phyloP scores from a whole-genome alignment of 2,888 invertebrate species.

The Xylota sylvarum region DNA sequence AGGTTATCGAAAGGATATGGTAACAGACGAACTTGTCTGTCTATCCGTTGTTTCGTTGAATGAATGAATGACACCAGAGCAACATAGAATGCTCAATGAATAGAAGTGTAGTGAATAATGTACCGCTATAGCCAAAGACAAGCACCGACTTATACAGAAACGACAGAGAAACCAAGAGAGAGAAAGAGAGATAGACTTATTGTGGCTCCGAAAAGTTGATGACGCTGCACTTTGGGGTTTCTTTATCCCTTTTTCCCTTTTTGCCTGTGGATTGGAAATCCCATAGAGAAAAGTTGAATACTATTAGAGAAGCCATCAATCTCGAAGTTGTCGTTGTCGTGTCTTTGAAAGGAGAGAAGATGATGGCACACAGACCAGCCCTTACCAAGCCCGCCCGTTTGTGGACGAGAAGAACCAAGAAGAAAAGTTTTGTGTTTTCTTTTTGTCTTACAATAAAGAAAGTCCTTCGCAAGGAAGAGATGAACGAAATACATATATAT shows the following conservation, averaged over 20 bases:
- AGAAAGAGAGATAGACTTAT: slow-evolving; percentile 34
- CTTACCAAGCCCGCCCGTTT: not conserved
- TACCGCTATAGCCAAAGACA: not conserved
- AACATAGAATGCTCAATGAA: slow-evolving; percentile 68
- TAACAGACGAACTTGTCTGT: slow-evolving; percentile 72
- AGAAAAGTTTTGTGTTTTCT: slow-evolving; percentile 5
- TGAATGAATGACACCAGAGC: slow-evolving; percentile 69
- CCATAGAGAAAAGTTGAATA: slow-evolving; percentile 65
- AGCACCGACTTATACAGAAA: not conserved
- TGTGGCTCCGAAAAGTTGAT: slow-evolving; percentile 72
- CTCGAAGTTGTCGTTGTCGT: slow-evolving; percentile 67
- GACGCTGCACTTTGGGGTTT: slow-evolving; percentile 71
- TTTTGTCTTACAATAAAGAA: slow-evolving; percentile 31
- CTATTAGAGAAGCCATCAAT: slow-evolving; percentile 76
- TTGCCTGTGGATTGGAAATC: slow-evolving; percentile 46
- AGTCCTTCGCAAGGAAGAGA: slow-evolving; percentile 32
- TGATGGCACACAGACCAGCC: slow-evolving; percentile 10
- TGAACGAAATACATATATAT: slow-evolving; percentile 4
- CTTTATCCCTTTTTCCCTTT: slow-evolving; percentile 18
- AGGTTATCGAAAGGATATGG: slow-evolving; percentile 50
- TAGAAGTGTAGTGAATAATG: slow-evolving; percentile 59
- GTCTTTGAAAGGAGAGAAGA: slow-evolving; percentile 41
- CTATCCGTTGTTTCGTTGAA: slow-evolving; percentile 67
- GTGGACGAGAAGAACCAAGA: slow-evolving; percentile 9
- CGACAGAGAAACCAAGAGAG: not conserved